Evolutionary conservation across 2,797 vertebrate species (phyloP), one percentile per base, ranked within the genome.

Genomic region (Phrynocephalus guinanensis): DNA sequence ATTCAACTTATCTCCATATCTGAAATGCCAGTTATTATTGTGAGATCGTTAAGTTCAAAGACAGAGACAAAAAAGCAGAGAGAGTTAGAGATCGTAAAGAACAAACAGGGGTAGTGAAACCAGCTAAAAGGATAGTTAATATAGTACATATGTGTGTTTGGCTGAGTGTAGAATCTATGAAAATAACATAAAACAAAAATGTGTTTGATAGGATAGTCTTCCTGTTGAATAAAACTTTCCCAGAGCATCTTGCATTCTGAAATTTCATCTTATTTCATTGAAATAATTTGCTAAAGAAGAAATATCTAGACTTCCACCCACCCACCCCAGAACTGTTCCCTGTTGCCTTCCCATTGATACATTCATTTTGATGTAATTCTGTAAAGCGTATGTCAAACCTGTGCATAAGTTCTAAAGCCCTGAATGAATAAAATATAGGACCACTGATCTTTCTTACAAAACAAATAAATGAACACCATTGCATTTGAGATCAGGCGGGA

Each of bases 1-100:
- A 38, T 28, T 20, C 86, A 86, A 9, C 90, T 93, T 91, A 90
- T 50, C 38, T 33, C 73, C 78, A 15, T 11, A n/a, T 82, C 79
- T 33, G 79, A 85, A 90, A 88, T 82, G 83, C 82, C 83, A 91
- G 79, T 92, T 82, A 76, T 83, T 84, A 67, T 88, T 83, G 82
- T 5, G 88, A 88, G 93, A 91, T 93, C 91, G 86, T 94, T 94
- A 94, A 92, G 87, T 92, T 77, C 81, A 91, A 90, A 20, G 1
- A 38, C 71, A 67, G 2, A 6, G 79, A 75, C 13, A 56, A 86
- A 79, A 87, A 83, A 88, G 13, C 38, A 75, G 87, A 22, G 80
- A 77, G 83, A 33, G 50, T 44, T 76, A 4, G 1, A n/a, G 6
- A 73, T 24, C 13, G 48, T 18, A 22, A 56, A 56, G 22, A 8